These are phyloP conservation scores for Sebastes fasciatus DNA, from an alignment of 2,113 vertebrate species.

Conservation along the genomic window DNA sequence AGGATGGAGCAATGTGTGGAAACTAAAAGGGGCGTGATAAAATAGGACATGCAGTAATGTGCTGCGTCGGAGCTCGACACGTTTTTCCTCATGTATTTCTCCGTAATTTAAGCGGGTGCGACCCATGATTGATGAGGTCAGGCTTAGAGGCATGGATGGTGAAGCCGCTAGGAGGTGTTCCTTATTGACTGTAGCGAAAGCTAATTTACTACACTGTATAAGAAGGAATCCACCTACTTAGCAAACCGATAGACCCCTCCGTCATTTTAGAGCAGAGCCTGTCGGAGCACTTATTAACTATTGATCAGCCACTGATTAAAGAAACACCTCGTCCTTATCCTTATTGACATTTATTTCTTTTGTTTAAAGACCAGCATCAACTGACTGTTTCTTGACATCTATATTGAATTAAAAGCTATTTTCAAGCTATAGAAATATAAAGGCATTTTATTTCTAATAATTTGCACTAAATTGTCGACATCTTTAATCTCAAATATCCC, in stretches of 20 bases:
- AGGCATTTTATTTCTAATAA: background rate
- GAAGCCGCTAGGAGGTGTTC: constrained; percentile 14
- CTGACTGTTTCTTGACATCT: background rate
- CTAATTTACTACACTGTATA: constrained; percentile 53
- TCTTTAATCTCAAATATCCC: background rate
- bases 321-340: constrained; percentile 1
- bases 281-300: constrained; percentile 50
- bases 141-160: background rate
- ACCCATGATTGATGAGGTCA: constrained; percentile 36
- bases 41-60: background rate
- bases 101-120: constrained; percentile 22
- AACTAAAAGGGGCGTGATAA: constrained; percentile 6
- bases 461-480: background rate
- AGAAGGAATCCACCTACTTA: constrained; percentile 29
- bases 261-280: constrained; percentile 27
- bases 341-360: constrained; percentile 9
- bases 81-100: background rate
- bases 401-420: constrained; percentile 1
- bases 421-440: background rate
- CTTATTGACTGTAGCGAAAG: constrained; percentile 45
- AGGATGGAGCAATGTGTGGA: constrained; percentile 11
- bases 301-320: constrained; percentile 38
- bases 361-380: constrained; percentile 8
- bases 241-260: constrained; percentile 19
- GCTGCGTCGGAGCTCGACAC: background rate